phyloP scores from a whole-genome alignment of 92 coral and sea anemone genomes.

The Nematostella vectensis region DNA sequence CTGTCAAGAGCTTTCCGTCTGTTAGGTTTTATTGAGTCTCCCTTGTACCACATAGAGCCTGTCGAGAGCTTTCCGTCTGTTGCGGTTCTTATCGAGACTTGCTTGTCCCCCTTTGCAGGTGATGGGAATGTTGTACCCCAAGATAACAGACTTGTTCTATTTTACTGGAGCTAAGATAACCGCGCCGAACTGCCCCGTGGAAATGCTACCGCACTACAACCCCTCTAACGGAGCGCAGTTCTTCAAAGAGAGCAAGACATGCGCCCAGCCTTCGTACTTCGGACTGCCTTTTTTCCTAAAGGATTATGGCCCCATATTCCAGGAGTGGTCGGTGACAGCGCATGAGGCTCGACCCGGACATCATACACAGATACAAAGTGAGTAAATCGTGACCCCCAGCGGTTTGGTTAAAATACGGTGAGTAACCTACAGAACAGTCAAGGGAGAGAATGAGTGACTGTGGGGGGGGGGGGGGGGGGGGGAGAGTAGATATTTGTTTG shows the following conservation, averaged over 20 bases:
- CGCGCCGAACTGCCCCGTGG: constrained; percentile 83
- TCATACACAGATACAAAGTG: constrained; percentile 91
- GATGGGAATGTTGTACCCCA: constrained; percentile 73
- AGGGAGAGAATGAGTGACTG: neutral
- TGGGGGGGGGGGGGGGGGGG: no score
- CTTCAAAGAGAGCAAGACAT: constrained; percentile 61
- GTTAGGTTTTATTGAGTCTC: no score
- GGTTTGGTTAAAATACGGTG: no score
- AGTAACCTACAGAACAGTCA: neutral
- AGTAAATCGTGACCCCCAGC: neutral
- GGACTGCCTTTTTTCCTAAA: constrained; percentile 76
- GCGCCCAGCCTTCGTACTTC: constrained; percentile 60
- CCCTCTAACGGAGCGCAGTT: constrained; percentile 91
- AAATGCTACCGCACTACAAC: constrained; percentile 74
- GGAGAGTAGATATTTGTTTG: no score
- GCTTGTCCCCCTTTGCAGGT: constrained; percentile 12
- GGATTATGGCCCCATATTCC: constrained; percentile 87
- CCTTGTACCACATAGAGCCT: no score
- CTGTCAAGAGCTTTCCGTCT: no score
- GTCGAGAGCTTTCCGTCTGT: no score
- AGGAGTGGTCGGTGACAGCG: constrained; percentile 93
- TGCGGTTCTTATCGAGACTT: no score
- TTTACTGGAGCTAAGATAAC: constrained; percentile 72
- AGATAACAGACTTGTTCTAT: constrained; percentile 61
- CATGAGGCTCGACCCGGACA: constrained; percentile 97